A percentile compares a stretch with the other conserved stretches of the same genome.
Evolutionary conservation across 1,140 invertebrate species (phyloP).

Genomic region (Diorhabda carinulata): DNA sequence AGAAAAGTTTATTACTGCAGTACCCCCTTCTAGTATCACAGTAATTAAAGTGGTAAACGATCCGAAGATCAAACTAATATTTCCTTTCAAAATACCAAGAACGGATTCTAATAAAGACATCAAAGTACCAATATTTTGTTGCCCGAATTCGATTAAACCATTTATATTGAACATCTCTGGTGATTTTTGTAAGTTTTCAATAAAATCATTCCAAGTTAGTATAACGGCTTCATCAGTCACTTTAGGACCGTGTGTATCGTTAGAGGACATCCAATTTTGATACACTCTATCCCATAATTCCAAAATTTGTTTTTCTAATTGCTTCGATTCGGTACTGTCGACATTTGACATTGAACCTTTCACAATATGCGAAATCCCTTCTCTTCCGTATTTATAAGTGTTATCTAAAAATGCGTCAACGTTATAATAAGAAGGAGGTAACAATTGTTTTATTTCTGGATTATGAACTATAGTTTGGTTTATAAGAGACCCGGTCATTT

Average conservation of each 20-base stretch:
- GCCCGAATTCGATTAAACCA: conserved; percentile 74
- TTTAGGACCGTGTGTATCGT: conserved; percentile 60
- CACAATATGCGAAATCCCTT: conserved; percentile 76
- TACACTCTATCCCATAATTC: conserved; percentile 92
- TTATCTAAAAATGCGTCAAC: conserved; percentile 87
- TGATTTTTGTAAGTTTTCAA: conserved; percentile 68
- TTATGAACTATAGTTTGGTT: conserved; percentile 87
- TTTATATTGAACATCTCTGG: conserved; percentile 72
- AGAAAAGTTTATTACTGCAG: conserved; percentile 89
- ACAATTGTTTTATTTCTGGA: conserved; percentile 72
- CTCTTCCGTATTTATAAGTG: conserved; percentile 84
- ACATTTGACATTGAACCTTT: conserved; percentile 75
- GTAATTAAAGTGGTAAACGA: conserved; percentile 83
- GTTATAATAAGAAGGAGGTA: conserved; percentile 72
- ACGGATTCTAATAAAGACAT: conserved; percentile 85
- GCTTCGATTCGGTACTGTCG: conserved; percentile 74
- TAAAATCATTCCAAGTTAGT: conserved; percentile 67
- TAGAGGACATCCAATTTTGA: conserved; percentile 80
- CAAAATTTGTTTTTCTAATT: conserved; percentile 85
- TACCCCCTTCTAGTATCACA: conserved; percentile 84
- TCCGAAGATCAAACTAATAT: conserved; percentile 85
- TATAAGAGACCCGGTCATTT: conserved; percentile 82
- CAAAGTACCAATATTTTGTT: conserved; percentile 89
- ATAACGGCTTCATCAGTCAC: conserved; percentile 64
- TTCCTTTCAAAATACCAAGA: conserved; percentile 90